These are phyloP conservation scores for Crenichthys baileyi DNA, from an alignment of 2,797 vertebrate genomes.

Conservation along the genomic window DNA sequence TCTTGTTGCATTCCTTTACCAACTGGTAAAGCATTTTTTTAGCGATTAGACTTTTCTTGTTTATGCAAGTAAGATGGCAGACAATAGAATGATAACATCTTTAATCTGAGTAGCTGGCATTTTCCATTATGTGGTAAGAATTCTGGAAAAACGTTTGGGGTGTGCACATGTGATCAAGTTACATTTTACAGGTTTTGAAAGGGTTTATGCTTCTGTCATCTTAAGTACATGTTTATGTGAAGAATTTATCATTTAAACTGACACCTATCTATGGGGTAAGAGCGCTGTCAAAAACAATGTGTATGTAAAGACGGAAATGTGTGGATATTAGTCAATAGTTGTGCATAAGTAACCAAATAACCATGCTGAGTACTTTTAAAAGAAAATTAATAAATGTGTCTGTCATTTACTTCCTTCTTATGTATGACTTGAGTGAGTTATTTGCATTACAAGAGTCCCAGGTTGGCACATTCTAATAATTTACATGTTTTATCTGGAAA, in stretches of 20 bases:
- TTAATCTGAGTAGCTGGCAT: constrained; percentile 3
- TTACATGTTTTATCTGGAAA: not conserved
- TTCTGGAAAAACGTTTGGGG: constrained; percentile 35
- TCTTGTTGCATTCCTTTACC: constrained; percentile 10
- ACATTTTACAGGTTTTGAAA: not conserved
- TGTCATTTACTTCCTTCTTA: not conserved
- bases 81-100: not conserved
- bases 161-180: not conserved
- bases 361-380: not conserved
- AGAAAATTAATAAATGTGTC: not conserved
- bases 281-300: too few species aligned
- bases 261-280: too few species aligned
- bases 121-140: constrained; percentile 17
- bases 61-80: constrained; percentile 5
- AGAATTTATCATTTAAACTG: not conserved
- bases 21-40: constrained; percentile 2
- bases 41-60: constrained; percentile 18
- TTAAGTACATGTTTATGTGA: not conserved
- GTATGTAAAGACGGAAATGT: too few species aligned
- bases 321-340: too few species aligned
- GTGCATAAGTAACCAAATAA: too few species aligned
- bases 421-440: not conserved
- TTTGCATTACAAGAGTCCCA: not conserved
- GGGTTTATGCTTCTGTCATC: not conserved
- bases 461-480: not conserved